These are phyloP conservation scores for Heliconius himera DNA, from an alignment of 1,140 invertebrate genomes.

Conservation along the genomic window DNA sequence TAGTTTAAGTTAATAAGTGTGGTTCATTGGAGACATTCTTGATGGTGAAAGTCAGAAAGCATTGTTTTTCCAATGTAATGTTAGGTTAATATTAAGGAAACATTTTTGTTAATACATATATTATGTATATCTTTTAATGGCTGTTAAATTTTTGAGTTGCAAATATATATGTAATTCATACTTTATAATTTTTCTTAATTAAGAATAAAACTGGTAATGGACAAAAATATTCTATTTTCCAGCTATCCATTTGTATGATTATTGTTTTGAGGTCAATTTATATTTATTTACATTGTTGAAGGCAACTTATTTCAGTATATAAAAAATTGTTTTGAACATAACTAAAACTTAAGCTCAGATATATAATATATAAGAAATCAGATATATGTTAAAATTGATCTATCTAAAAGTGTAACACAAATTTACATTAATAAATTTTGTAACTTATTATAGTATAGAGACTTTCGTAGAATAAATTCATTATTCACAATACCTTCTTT, in stretches of 20 bases:
- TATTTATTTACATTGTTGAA: conserved; percentile 1
- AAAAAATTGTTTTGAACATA: neutral
- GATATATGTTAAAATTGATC: neutral
- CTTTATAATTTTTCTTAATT: neutral
- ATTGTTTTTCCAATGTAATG: neutral
- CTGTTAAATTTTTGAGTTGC: conserved; percentile 12
- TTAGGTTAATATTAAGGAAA: conserved; percentile 1
- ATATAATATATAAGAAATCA: too few species aligned
- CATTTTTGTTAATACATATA: conserved; percentile 3
- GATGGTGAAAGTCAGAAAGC: neutral
- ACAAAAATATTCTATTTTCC: neutral
- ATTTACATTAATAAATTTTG: neutral
- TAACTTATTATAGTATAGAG: conserved; percentile 7
- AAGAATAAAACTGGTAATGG: neutral
- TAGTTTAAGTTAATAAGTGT: conserved; percentile 26
- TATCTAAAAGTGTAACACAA: neutral
- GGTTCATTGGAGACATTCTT: conserved; percentile 8
- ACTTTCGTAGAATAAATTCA: conserved; percentile 5
- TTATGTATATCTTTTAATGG: conserved; percentile 14
- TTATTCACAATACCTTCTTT: conserved; percentile 1
- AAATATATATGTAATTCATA: conserved; percentile 9
- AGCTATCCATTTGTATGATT: neutral
- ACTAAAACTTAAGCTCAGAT: neutral
- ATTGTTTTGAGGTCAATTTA: conserved; percentile 1
- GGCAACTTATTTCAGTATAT: neutral